Evolutionary conservation across 2,797 vertebrate species (phyloP).

Genomic region (Simalia tracyae): DNA sequence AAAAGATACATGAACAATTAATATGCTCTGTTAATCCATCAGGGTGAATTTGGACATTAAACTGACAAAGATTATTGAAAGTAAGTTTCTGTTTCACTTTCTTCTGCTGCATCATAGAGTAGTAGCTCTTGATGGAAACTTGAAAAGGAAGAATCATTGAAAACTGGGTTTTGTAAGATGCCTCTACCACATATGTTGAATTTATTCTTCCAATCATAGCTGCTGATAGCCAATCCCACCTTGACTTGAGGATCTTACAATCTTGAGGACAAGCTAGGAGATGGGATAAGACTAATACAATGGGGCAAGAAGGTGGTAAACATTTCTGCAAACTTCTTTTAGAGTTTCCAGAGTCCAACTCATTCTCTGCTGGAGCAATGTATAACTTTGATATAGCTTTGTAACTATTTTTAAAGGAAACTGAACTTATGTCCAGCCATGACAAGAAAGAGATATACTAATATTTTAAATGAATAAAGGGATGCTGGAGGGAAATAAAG

Average conservation of each 20-base stretch:
- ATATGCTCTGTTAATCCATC: background rate
- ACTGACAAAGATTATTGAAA: background rate
- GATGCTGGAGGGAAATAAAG: background rate
- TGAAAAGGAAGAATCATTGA: background rate
- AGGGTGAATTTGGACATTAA: background rate
- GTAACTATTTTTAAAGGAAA: background rate
- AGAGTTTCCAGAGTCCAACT: background rate
- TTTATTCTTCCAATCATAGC: background rate
- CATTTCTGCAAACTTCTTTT: background rate
- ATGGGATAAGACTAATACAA: background rate
- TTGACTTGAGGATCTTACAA: background rate
- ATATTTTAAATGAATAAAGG: background rate
- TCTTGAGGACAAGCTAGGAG: background rate
- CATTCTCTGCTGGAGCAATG: background rate
- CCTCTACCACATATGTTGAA: background rate
- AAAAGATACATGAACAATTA: background rate
- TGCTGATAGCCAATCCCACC: background rate
- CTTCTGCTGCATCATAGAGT: background rate
- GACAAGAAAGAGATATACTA: background rate
- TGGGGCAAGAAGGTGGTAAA: background rate
- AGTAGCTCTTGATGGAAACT: background rate
- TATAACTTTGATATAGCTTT: background rate
- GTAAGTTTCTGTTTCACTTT: background rate
- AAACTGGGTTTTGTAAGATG: background rate
- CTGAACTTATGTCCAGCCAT: background rate